A percentile compares a stretch with the other conserved stretches of the same genome.
phyloP scores from a whole-genome alignment of 2,113 vertebrate genomes.

The Lagopus leucura region DNA sequence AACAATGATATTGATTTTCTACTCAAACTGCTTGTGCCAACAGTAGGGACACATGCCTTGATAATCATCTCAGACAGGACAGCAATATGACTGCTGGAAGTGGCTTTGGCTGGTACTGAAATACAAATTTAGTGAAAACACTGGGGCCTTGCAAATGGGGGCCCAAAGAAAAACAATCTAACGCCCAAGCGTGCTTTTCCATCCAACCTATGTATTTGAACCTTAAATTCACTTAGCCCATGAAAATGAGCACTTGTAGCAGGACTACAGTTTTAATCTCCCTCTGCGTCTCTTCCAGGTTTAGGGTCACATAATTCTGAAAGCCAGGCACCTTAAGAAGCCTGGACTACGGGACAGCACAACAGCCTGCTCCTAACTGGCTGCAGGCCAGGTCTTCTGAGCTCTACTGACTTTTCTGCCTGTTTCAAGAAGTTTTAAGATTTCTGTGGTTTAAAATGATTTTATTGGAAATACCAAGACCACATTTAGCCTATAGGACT shows the following conservation, averaged over 20 bases:
- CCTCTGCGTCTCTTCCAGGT: neutral
- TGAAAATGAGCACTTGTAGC: neutral
- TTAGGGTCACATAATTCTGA: neutral
- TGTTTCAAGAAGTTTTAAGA: neutral
- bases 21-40: neutral
- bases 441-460: neutral
- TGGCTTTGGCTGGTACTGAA: neutral
- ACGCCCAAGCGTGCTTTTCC: neutral
- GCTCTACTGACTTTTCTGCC: neutral
- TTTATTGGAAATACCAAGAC: neutral
- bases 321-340: neutral
- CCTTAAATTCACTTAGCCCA: neutral
- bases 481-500: neutral
- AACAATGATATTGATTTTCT: neutral
- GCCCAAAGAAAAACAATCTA: neutral
- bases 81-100: neutral
- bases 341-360: neutral
- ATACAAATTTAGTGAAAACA: neutral
- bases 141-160: neutral
- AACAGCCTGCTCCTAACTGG: neutral
- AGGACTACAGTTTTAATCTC: neutral
- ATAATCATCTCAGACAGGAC: neutral
- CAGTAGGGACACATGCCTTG: neutral
- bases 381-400: neutral
- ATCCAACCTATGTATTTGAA: neutral